phyloP scores from a whole-genome alignment of 2,113 vertebrate genomes.

The Mellivora capensis region DNA sequence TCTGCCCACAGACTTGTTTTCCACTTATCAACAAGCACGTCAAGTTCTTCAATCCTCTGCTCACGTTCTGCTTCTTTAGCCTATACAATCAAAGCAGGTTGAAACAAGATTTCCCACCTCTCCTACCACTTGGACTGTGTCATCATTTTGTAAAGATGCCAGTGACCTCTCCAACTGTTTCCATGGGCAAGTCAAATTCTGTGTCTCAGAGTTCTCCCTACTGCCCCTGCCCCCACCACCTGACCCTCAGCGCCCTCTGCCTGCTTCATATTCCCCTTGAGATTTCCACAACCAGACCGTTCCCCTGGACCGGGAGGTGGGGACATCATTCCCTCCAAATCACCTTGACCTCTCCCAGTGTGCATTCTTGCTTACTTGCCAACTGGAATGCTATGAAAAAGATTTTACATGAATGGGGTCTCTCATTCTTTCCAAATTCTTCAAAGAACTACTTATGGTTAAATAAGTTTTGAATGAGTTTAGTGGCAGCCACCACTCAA shows the following conservation, averaged over 20 bases:
- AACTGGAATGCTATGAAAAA: conserved; percentile 57
- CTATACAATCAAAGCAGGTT: not conserved
- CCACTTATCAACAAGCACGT: not conserved
- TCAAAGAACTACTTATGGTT: conserved; percentile 53
- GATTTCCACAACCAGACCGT: not conserved
- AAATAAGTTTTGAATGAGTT: conserved; percentile 61
- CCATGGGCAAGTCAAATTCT: not conserved
- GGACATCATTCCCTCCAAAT: not conserved
- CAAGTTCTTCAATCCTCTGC: not conserved
- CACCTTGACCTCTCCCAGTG: conserved; percentile 25
- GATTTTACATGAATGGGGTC: conserved; percentile 45
- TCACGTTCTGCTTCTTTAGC: not conserved
- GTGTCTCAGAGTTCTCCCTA: not conserved
- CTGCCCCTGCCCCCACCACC: not conserved
- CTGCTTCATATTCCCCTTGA: not conserved
- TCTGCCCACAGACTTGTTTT: not conserved
- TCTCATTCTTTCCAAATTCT: conserved; percentile 56
- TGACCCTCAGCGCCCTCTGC: not conserved
- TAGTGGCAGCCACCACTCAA: conserved; percentile 35
- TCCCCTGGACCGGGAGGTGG: not conserved
- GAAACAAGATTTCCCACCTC: not conserved
- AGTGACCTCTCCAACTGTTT: not conserved
- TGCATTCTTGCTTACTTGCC: conserved; percentile 45
- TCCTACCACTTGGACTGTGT: not conserved
- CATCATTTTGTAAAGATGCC: not conserved